Evolutionary conservation across 2,888 invertebrate genomes (phyloP), one percentile per base, ranked within the genome.

Genomic region (Rhaphigaster nebulosa): DNA sequence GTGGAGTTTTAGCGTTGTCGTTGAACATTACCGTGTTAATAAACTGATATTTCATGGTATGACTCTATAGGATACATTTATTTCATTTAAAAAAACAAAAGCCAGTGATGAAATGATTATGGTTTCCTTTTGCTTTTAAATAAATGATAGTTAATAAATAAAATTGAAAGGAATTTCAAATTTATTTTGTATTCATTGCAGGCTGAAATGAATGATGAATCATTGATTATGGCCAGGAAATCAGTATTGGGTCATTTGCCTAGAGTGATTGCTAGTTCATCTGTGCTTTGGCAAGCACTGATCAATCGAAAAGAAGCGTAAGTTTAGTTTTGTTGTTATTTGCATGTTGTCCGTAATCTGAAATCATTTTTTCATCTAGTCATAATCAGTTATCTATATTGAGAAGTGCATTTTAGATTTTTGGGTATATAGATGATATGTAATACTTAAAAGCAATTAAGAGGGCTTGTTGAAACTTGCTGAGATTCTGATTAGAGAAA

Each of bases 211-310:
- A 84, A 84, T n/a, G 84, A 84, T 50, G 95, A 95, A 90, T 94
- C 95, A 54, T 94, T 95, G 89, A 92, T 95, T 87, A 94, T 94
- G 91, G 97, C 97, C 0, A 94, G 97, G 91, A 96, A 96, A 93
- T 96, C 96, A 41, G 96, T 98, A 89, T 94, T 98, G 50, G 96
- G 96, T 92, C 96, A 97, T 93, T 94, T 98, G 93, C 97, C 97
- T 0, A 95, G 97, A 92, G 96, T 97, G 92, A 96, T 98, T 92
- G 96, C 97, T 6, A 97, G 97, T 92, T 95, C 98, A 70, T 96
- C 97, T 2, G 95, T 96, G 70, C 94, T 98, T 76, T 98, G 98
- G 98, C 96, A 96, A 93, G 96, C 96, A 60, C 95, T 96, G 56
- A 93, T 94, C 84, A 93, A 94, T 29, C 94, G 94, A 15, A 94